phyloP scores from a whole-genome alignment of 2,113 vertebrate species.

The Perca fluviatilis region DNA sequence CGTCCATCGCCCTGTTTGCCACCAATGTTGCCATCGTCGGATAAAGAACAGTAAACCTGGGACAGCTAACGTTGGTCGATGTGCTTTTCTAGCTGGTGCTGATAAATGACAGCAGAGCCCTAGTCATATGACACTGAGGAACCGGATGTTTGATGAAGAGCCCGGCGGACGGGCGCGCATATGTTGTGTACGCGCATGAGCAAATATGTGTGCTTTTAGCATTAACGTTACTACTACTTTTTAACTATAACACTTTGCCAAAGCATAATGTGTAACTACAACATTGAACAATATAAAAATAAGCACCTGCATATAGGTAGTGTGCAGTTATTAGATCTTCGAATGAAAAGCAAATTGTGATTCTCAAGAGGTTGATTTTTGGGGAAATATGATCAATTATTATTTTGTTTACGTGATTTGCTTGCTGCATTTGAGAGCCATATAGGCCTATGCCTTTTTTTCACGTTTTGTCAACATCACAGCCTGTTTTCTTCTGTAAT shows the following conservation, averaged over 20 bases:
- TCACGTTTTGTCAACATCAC: background rate
- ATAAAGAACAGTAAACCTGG: constrained; percentile 3
- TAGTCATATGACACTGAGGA: constrained; percentile 79
- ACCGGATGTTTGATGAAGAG: constrained; percentile 56
- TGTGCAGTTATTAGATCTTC: background rate
- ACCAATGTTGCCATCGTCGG: constrained; percentile 83
- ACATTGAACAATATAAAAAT: background rate
- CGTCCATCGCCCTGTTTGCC: constrained; percentile 80
- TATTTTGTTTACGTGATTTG: background rate
- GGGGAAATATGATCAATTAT: background rate
- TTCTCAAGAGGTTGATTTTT: background rate
- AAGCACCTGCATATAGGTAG: background rate
- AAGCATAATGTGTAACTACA: background rate
- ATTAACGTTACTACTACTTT: background rate
- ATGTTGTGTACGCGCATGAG: background rate
- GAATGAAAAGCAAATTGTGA: background rate
- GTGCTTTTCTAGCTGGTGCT: constrained; percentile 23
- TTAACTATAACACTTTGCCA: background rate
- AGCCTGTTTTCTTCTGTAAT: background rate
- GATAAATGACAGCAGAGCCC: constrained; percentile 43
- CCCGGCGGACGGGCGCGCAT: background rate
- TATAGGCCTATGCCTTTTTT: too few species aligned
- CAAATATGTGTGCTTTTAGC: background rate
- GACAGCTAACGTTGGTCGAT: background rate
- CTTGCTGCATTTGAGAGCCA: background rate